Percentiles rank a stretch among this genome's conserved stretches.
Evolutionary conservation across 2,888 invertebrate genomes (phyloP).

Genomic region (Stenurella melanura): DNA sequence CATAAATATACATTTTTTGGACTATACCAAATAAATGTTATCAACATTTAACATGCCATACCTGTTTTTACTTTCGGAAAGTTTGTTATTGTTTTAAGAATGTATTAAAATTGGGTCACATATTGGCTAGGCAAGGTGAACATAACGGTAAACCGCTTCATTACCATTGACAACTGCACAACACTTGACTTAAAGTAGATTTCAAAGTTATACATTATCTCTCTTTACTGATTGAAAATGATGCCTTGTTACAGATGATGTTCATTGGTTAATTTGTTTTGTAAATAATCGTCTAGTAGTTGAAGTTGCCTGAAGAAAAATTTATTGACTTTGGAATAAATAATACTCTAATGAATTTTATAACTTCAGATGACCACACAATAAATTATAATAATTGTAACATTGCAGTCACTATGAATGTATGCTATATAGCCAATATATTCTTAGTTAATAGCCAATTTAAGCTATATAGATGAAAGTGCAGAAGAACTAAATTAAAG

Average conservation of each 20-base stretch:
- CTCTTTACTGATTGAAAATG: background rate
- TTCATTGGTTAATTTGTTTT: background rate
- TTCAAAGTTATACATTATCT: background rate
- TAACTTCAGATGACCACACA: too few species aligned
- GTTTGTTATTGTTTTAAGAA: background rate
- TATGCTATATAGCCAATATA: too few species aligned
- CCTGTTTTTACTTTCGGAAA: conserved; percentile 25
- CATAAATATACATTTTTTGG: background rate
- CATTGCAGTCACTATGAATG: too few species aligned
- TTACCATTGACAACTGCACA: conserved; percentile 37
- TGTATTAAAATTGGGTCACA: conserved; percentile 31
- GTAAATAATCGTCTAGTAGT: background rate
- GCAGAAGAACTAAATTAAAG: too few species aligned
- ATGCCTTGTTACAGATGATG: background rate
- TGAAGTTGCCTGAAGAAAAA: too few species aligned
- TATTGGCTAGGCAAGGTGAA: conserved; percentile 36
- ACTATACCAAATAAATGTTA: background rate
- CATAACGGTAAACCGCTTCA: conserved; percentile 36
- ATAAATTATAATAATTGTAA: too few species aligned
- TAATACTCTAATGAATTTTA: too few species aligned
- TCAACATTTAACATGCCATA: background rate
- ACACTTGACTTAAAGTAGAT: conserved; percentile 12
- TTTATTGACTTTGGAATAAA: too few species aligned
- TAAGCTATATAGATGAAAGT: too few species aligned
- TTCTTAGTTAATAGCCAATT: too few species aligned